Conservation (phyloP, 2,113 vertebrate species). For the Rhinopomastus cyanomelas region DNA sequence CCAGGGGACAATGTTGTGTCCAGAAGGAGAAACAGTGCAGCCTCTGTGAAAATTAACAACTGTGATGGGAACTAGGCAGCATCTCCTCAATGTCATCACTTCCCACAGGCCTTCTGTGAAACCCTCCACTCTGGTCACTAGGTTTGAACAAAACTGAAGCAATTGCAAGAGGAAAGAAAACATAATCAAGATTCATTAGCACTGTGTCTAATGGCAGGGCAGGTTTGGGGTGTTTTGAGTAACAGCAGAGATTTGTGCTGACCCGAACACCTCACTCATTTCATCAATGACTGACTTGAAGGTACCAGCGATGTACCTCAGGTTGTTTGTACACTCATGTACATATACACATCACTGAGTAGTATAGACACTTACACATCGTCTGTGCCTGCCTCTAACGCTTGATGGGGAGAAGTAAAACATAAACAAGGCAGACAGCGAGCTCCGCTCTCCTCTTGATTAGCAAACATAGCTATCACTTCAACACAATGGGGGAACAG, state of each 20-base stretch:
- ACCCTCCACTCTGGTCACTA: neutral
- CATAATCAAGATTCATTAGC: neutral
- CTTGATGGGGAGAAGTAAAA: conserved; percentile 62
- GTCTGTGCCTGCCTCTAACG: conserved; percentile 55
- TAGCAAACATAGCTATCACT: conserved; percentile 69
- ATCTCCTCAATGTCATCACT: neutral
- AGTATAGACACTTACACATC: conserved; percentile 43
- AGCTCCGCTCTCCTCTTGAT: conserved; percentile 67
- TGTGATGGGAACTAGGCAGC: neutral
- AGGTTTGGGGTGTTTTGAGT: neutral
- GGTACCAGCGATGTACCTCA: neutral
- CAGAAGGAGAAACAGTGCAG: neutral
- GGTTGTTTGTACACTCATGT: neutral
- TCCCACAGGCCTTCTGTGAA: neutral
- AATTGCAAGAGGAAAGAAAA: neutral
- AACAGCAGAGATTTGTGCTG: neutral
- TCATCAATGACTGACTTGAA: neutral
- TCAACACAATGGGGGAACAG: conserved; percentile 58
- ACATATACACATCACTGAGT: conserved; percentile 19
- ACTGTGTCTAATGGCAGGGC: neutral
- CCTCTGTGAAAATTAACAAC: neutral
- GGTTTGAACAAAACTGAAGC: neutral
- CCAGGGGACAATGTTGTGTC: too few species aligned
- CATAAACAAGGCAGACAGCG: conserved; percentile 69
- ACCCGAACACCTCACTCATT: neutral